Conservation (phyloP, 2,797 vertebrate genomes). For the Champsocephalus gunnari region DNA sequence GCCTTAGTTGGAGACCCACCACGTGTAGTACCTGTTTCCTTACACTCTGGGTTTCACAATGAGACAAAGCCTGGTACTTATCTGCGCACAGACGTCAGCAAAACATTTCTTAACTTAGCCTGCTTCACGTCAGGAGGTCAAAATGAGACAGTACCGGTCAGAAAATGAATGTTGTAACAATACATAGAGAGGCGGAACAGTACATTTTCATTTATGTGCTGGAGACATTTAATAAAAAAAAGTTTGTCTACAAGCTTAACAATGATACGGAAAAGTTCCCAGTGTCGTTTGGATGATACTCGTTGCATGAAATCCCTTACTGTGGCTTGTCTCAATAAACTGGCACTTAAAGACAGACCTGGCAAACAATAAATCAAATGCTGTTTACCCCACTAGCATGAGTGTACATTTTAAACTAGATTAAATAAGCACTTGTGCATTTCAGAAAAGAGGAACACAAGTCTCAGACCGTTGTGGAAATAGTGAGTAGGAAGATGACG, state of each 20-base stretch:
- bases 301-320: neutral
- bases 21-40: constrained; percentile 75
- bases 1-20: constrained; percentile 58
- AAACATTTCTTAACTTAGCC: constrained; percentile 47
- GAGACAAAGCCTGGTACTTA: constrained; percentile 62
- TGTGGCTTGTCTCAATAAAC: constrained; percentile 13
- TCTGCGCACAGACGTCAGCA: constrained; percentile 53
- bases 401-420: constrained; percentile 26
- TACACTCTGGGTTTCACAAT: constrained; percentile 61
- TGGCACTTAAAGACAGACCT: constrained; percentile 16
- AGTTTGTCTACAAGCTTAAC: too few relatives aligned
- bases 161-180: constrained; percentile 4
- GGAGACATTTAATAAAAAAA: neutral
- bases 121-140: constrained; percentile 32
- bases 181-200: neutral
- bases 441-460: neutral
- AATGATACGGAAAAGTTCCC: too few relatives aligned
- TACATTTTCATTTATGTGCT: constrained; percentile 8
- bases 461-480: neutral
- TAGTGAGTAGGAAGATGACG: neutral
- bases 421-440: neutral
- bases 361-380: constrained; percentile 20
- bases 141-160: constrained; percentile 28
- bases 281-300: constrained; percentile 1
- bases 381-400: neutral